Conservation (phyloP, 2,113 vertebrate genomes). For the Scomber japonicus region DNA sequence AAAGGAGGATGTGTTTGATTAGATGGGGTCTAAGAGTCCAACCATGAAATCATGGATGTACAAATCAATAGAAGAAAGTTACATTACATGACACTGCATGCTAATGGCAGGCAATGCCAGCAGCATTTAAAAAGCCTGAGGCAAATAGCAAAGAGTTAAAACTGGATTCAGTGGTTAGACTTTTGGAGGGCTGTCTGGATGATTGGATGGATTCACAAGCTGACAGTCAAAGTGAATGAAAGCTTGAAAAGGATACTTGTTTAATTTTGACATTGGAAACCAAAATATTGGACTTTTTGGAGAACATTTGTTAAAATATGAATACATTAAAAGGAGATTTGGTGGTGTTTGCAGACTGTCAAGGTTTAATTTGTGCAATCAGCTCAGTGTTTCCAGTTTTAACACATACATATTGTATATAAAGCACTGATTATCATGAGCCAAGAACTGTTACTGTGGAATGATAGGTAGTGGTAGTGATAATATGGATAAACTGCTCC, state of each 20-base stretch:
- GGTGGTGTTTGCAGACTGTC: background rate
- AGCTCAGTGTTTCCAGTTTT: background rate
- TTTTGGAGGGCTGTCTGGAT: conserved; percentile 16
- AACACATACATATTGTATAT: background rate
- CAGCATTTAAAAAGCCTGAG: background rate
- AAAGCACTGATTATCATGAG: background rate
- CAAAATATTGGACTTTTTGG: conserved; percentile 6
- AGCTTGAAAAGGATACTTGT: conserved; percentile 2
- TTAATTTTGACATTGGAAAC: background rate
- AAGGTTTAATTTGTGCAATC: background rate
- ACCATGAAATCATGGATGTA: conserved; percentile 6
- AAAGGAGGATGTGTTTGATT: conserved; percentile 16
- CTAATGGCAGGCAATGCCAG: conserved; percentile 7
- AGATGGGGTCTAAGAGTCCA: background rate
- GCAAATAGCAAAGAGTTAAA: conserved; percentile 10
- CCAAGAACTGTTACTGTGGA: background rate
- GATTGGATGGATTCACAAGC: conserved; percentile 25
- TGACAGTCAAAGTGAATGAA: conserved; percentile 5
- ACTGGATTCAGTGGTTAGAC: conserved; percentile 33
- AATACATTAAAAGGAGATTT: conserved; percentile 1
- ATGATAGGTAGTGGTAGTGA: background rate
- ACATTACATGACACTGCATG: conserved; percentile 1
- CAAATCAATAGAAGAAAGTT: conserved; percentile 22
- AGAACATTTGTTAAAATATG: background rate
- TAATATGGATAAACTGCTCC: background rate